phyloP scores from a whole-genome alignment of 2,797 vertebrate species.

The Buphagus erythrorhynchus region DNA sequence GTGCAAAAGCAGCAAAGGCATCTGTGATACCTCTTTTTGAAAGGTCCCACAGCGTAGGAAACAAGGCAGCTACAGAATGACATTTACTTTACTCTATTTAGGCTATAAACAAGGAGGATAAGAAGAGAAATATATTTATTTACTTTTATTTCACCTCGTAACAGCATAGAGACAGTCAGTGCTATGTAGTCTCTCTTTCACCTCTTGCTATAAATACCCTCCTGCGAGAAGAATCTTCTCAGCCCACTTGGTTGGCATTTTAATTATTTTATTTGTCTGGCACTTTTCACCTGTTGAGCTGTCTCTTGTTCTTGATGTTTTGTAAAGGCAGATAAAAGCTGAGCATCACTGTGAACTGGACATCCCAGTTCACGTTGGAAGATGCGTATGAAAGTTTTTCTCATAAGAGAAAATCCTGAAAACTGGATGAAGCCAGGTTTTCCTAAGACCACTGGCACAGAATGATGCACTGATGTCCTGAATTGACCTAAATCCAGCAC shows the following conservation, averaged over 20 bases:
- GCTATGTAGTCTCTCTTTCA: not conserved
- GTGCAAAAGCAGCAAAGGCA: not conserved
- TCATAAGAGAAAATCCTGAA: not conserved
- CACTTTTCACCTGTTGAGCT: not conserved
- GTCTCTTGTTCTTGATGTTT: not conserved
- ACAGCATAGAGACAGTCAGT: not conserved
- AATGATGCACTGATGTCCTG: not conserved
- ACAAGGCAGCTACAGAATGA: not conserved
- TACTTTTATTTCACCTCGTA: slow-evolving; percentile 23
- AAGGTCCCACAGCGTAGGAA: not conserved
- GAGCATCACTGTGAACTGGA: not conserved
- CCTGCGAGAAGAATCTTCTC: not conserved
- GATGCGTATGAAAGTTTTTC: not conserved
- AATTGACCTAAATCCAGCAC: not conserved
- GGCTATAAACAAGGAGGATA: not conserved
- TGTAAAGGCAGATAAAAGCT: not conserved
- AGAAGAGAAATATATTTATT: not conserved
- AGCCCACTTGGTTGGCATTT: slow-evolving; percentile 33
- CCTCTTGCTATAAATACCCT: slow-evolving; percentile 49
- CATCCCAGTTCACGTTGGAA: not conserved
- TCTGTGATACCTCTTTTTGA: not conserved
- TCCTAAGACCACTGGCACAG: not conserved
- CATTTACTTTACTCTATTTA: not conserved
- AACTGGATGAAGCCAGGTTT: not conserved
- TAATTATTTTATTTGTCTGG: slow-evolving; percentile 54